phyloP scores from a whole-genome alignment of 2,797 vertebrate genomes.

The Gymnothorax javanicus region DNA sequence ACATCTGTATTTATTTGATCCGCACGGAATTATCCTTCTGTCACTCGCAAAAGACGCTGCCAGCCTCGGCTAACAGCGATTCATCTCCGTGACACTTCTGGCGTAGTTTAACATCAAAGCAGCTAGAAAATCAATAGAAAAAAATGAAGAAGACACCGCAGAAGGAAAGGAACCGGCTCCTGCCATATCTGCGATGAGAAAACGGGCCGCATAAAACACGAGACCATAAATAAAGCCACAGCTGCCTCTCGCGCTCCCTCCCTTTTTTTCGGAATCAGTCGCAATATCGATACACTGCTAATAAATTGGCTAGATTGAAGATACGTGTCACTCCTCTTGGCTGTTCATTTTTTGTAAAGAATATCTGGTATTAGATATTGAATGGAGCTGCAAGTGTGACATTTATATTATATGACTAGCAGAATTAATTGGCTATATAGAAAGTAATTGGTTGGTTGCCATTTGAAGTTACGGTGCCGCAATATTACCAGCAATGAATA shows the following conservation, averaged over 20 bases:
- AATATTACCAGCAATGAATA: constrained; percentile 28
- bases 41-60: constrained; percentile 91
- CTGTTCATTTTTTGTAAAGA: constrained; percentile 42
- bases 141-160: constrained; percentile 69
- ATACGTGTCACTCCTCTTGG: constrained; percentile 33
- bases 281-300: constrained; percentile 41
- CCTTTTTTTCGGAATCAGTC: constrained; percentile 35
- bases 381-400: constrained; percentile 34
- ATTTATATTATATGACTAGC: constrained; percentile 40
- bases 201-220: constrained; percentile 47
- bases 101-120: constrained; percentile 85
- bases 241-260: constrained; percentile 33
- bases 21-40: constrained; percentile 97
- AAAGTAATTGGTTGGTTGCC: constrained; percentile 54
- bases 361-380: constrained; percentile 44
- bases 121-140: constrained; percentile 87
- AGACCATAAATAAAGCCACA: constrained; percentile 53
- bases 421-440: constrained; percentile 47
- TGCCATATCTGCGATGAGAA: constrained; percentile 53
- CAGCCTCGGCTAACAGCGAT: constrained; percentile 90
- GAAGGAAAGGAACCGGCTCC: constrained; percentile 63
- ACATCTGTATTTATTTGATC: constrained; percentile 99
- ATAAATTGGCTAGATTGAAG: constrained; percentile 37
- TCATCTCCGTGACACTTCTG: constrained; percentile 93
- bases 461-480: constrained; percentile 20